A percentile compares a stretch with the other conserved stretches of the same genome.
phyloP scores from a whole-genome alignment of 2,888 invertebrate species.

The Melieria picta region DNA sequence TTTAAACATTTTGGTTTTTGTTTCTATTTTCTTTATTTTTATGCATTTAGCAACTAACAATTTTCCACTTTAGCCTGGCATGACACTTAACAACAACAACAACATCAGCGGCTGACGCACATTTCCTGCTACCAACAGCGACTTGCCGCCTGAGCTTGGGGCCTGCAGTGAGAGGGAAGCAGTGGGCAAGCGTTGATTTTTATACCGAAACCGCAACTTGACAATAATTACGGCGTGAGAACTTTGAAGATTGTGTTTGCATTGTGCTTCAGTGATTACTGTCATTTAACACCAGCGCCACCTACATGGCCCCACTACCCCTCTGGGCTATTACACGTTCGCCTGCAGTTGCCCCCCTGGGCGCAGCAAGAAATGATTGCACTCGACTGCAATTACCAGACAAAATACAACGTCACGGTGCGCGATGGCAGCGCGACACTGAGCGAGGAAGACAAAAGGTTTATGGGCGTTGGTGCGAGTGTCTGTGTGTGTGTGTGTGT shows the following conservation, averaged over 20 bases:
- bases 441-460: background rate
- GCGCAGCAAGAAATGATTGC: background rate
- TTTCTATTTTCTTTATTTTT: too few relatives aligned
- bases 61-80: too few relatives aligned
- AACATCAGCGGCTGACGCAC: too few relatives aligned
- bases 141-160: too few relatives aligned
- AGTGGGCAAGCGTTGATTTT: too few relatives aligned
- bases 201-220: background rate
- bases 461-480: background rate
- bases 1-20: too few relatives aligned
- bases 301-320: background rate
- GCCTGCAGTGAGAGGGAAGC: too few relatives aligned
- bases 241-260: constrained; percentile 7
- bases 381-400: constrained; percentile 2
- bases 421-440: too few relatives aligned
- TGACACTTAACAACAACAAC: too few relatives aligned
- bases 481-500: background rate
- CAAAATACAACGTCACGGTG: background rate
- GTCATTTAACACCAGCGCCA: background rate
- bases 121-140: too few relatives aligned
- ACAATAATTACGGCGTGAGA: constrained; percentile 6
- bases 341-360: background rate
- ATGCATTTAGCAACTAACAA: too few relatives aligned
- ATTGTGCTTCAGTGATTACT: constrained; percentile 7
- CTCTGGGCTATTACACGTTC: background rate